phyloP scores from a whole-genome alignment of 1,140 invertebrate genomes.

The Anoplophora glabripennis region DNA sequence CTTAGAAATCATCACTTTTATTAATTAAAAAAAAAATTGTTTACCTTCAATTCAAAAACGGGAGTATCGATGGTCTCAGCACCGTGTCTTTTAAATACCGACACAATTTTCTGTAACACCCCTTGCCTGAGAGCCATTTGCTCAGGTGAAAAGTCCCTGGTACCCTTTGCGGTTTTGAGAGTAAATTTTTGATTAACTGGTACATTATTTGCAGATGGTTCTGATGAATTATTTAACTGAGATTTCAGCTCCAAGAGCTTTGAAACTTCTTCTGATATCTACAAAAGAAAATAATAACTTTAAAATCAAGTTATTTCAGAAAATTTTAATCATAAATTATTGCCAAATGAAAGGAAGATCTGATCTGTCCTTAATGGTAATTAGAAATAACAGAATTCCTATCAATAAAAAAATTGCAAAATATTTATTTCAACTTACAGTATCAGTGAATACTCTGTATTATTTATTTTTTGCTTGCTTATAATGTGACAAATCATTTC shows the following conservation, averaged over 20 bases:
- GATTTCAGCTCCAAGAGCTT: conserved; percentile 79
- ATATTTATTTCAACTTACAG: too few species aligned
- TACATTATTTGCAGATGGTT: conserved; percentile 27
- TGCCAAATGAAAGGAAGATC: neutral
- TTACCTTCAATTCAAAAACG: conserved; percentile 95
- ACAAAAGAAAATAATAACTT: conserved; percentile 33
- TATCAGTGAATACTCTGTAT: too few species aligned
- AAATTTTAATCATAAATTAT: conserved; percentile 2
- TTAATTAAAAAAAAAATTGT: neutral
- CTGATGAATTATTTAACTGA: conserved; percentile 59
- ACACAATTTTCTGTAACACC: conserved; percentile 85
- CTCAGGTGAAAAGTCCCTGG: conserved; percentile 89
- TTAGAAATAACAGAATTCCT: neutral
- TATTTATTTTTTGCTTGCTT: too few species aligned
- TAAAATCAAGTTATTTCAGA: neutral
- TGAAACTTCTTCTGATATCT: conserved; percentile 78
- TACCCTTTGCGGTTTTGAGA: conserved; percentile 94
- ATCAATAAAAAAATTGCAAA: too few species aligned
- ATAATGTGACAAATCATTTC: too few species aligned
- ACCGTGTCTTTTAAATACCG: conserved; percentile 95
- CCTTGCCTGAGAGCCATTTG: conserved; percentile 91
- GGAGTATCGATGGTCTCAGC: conserved; percentile 98
- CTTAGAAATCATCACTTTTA: too few species aligned
- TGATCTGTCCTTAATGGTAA: conserved; percentile 1
- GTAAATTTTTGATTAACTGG: conserved; percentile 67